phyloP scores from a whole-genome alignment of 2,888 invertebrate genomes.

The Phengaris arion region DNA sequence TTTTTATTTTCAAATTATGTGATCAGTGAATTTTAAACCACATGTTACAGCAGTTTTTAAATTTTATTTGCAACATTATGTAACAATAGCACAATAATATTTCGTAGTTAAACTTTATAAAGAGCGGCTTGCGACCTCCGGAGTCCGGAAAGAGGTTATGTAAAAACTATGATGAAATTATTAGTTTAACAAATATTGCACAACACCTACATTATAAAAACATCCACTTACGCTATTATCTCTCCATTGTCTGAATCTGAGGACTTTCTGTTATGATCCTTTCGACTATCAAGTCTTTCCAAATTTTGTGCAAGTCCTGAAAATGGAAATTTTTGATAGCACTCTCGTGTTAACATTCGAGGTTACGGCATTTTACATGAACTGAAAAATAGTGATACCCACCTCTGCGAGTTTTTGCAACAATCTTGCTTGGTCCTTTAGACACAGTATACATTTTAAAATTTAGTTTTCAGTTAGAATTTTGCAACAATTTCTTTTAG shows the following conservation, averaged over 20 bases:
- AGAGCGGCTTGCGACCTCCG: slow-evolving; percentile 37
- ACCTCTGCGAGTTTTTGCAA: slow-evolving; percentile 92
- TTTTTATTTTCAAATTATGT: too few relatives aligned
- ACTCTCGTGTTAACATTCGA: slow-evolving; percentile 39
- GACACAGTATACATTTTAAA: slow-evolving; percentile 91
- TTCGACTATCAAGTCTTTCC: slow-evolving; percentile 87
- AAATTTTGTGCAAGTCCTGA: slow-evolving; percentile 89
- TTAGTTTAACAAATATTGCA: slow-evolving; percentile 46
- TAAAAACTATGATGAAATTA: slow-evolving; percentile 72
- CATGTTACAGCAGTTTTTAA: background rate
- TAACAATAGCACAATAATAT: background rate
- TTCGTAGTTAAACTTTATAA: background rate
- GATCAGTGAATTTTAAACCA: too few relatives aligned
- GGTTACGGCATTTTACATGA: slow-evolving; percentile 35
- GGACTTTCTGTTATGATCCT: slow-evolving; percentile 84
- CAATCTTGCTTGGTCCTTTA: slow-evolving; percentile 93
- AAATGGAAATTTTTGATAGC: slow-evolving; percentile 49
- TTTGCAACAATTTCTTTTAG: slow-evolving; percentile 52
- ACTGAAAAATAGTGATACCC: slow-evolving; percentile 37
- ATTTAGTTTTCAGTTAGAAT: slow-evolving; percentile 46
- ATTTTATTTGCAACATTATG: background rate
- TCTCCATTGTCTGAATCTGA: slow-evolving; percentile 84
- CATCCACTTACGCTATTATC: slow-evolving; percentile 79
- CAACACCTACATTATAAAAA: slow-evolving; percentile 39
- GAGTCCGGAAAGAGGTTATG: slow-evolving; percentile 64